Percentiles rank a stretch among this genome's conserved stretches.
These are phyloP conservation scores for Seira musarum DNA, from an alignment of 2,888 invertebrate species.

Conservation along the genomic window DNA sequence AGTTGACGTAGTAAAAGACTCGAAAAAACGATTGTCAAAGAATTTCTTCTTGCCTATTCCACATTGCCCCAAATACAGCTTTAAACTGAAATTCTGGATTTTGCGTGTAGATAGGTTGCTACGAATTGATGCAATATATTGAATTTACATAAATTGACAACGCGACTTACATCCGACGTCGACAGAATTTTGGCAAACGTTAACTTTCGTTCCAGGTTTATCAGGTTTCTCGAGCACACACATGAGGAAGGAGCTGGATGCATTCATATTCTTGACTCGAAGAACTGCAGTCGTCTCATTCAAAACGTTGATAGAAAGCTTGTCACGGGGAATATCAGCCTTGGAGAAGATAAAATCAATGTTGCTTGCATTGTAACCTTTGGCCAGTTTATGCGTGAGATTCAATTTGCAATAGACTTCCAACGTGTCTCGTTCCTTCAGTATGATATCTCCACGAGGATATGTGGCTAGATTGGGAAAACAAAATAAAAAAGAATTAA, in stretches of 20 bases:
- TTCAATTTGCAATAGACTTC: slow-evolving; percentile 79
- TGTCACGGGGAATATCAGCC: slow-evolving; percentile 48
- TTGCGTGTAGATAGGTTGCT: too few species aligned
- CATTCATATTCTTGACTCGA: slow-evolving; percentile 75
- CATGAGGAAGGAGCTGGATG: slow-evolving; percentile 75
- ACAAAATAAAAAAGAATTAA: slow-evolving; percentile 23
- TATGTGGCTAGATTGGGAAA: slow-evolving; percentile 72
- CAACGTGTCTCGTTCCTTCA: slow-evolving; percentile 78
- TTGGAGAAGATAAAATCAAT: slow-evolving; percentile 72
- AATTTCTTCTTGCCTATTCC: too few species aligned
- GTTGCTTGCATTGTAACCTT: slow-evolving; percentile 75
- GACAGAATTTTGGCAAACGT: slow-evolving; percentile 76
- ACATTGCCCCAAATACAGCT: too few species aligned
- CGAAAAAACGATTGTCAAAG: too few species aligned
- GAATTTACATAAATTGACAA: too few species aligned
- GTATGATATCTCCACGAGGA: slow-evolving; percentile 76
- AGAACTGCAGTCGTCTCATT: slow-evolving; percentile 79
- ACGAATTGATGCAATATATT: too few species aligned
- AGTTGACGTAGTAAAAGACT: too few species aligned
- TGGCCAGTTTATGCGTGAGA: slow-evolving; percentile 73
- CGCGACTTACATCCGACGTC: slow-evolving; percentile 76
- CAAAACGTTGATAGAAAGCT: slow-evolving; percentile 73
- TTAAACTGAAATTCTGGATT: too few species aligned
- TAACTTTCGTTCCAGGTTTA: slow-evolving; percentile 7
- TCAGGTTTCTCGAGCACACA: slow-evolving; percentile 74